These are phyloP conservation scores for Papilio protenor DNA, from an alignment of 2,888 invertebrate species.

Conservation along the genomic window DNA sequence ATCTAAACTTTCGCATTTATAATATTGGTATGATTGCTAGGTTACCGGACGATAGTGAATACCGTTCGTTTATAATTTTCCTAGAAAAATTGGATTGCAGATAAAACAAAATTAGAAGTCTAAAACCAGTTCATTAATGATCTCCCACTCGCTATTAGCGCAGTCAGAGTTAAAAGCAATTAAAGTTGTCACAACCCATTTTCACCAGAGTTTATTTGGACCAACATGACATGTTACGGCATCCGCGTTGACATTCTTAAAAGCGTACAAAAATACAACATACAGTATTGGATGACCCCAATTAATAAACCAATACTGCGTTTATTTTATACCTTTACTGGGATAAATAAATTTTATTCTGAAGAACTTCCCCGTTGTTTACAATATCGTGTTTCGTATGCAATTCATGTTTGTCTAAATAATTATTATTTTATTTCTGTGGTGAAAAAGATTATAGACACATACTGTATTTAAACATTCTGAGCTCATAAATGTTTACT, in stretches of 20 bases:
- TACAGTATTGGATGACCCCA: neutral
- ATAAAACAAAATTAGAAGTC: neutral
- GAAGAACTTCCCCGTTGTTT: neutral
- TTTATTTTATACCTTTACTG: neutral
- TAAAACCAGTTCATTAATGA: neutral
- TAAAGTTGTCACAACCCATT: conserved; percentile 10
- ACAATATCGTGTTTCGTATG: neutral
- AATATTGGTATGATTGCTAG: too few relatives aligned
- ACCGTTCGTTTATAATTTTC: too few relatives aligned
- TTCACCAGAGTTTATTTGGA: conserved; percentile 4
- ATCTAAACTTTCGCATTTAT: too few relatives aligned
- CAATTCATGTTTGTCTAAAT: neutral
- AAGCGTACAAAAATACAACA: neutral
- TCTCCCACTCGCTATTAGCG: neutral
- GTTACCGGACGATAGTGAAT: too few relatives aligned
- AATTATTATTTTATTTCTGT: neutral
- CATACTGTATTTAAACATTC: too few relatives aligned
- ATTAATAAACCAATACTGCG: neutral
- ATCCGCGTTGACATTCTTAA: neutral
- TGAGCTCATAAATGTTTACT: neutral
- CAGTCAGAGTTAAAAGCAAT: conserved; percentile 19
- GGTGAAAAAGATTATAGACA: neutral
- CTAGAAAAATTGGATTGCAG: neutral
- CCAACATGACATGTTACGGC: neutral
- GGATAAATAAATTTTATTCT: neutral